Evolutionary conservation across 2,113 vertebrate genomes (phyloP), one percentile per base, ranked within the genome.

Genomic region (Sinocyclocheilus grahami): DNA sequence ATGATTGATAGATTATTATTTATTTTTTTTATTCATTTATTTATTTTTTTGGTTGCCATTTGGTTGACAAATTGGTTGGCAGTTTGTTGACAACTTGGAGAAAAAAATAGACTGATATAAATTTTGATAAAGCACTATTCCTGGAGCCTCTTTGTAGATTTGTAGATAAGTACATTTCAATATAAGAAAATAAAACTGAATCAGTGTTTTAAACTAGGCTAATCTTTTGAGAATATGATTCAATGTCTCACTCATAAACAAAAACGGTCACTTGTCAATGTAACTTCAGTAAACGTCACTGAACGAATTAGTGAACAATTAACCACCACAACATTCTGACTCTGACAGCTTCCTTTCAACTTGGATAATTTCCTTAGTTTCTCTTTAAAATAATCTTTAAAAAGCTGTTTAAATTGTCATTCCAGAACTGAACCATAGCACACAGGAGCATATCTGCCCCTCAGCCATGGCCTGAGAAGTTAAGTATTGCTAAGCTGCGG

Each of bases 401-500:
- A 55, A 78, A 33, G 48, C 76, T 33, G n/a, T 75, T 77, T 53
- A 53, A 48, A 77, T 77, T 53, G n/a, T 20, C 2, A 6, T 78
- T 42, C 11, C 48, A 58, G 3, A 78, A 11, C 69, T 24, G 55
- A 79, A 86, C 80, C 18, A 7, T 37, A 10, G 42, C 55, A 51
- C 65, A 72, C 24, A 42, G 6, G 55, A 74, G 53, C 42, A 78
- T 62, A 12, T 62, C 30, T 60, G 55, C 51, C 78, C 58, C 55
- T 80, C 33, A 58, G 58, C 55, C 58, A 37, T 74, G 51, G 82
- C 74, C 12, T 60, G 65, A 48, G 76, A 51, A 83, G 42, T 79
- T 75, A 83, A 84, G 82, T 67, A 69, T 55, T 71, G 30, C 27
- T 63, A 82, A 87, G 62, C 62, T 42, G 18, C 42, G 42, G 20